Base-by-base conservation (phyloP, 2,797 vertebrate genomes). In the Aldrovandia affinis region DNA sequence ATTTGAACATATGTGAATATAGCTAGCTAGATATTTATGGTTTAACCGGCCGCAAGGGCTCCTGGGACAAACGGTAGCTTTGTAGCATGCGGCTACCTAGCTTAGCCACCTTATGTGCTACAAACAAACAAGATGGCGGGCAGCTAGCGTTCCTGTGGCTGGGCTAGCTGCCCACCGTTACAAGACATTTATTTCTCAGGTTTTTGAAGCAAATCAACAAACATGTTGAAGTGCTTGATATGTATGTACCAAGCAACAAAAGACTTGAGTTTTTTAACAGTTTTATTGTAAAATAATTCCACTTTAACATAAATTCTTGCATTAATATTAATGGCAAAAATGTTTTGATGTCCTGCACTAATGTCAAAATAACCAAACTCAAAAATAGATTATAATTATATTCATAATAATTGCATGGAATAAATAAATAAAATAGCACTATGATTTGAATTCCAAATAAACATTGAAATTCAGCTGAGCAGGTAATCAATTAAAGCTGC, bases 401-500 rank as follows among this genome's bases (percentile, higher is more conserved):
- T 39, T 70, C 20, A 63, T 63, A 5, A 8, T 8, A 68, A 28
- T 33, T 36, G 33, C 18, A 36, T 70, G 12, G 28, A 68, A 30
- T 68, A 18, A 68, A 68, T 30, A 39, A 36, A 36, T 36, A 3
- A 36, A 36, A 70, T 39, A n/a, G 2, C 63, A 65, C n/a, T 28
- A 65, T 65, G 63, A 33, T 39, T 70, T 39, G 1, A 36, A 18
- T 39, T 36, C 12, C 0, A 30, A 61, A 68, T 3, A 7, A 91
- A 36, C 12, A 18, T n/a, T 44, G 70, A 1, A 9, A n/a, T 10
- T 75, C 79, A 93, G 0, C 82, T 22, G 63, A 93, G 80, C 10
- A 93, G 81, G 88, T 92, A 93, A 85, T 92, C 92, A 39, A 92
- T 91, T 90, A 92, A 90, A 12, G 85, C 86, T 0, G 85, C 79